Evolutionary conservation across 2,888 invertebrate genomes (phyloP).

Genomic region (Macrophya alboannulata): DNA sequence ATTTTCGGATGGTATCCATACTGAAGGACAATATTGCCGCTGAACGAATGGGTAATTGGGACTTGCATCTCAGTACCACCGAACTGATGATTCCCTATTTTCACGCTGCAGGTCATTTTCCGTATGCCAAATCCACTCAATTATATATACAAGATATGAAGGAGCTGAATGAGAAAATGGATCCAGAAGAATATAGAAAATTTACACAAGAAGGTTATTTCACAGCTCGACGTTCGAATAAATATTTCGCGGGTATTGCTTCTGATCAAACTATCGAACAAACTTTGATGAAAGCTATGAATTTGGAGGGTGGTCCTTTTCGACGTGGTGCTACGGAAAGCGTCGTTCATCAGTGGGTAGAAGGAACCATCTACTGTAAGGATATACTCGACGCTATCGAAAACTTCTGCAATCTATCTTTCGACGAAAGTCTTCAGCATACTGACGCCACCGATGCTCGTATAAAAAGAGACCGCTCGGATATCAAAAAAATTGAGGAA

Average conservation of each 20-base stretch:
- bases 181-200: neutral
- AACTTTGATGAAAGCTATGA: constrained; percentile 61
- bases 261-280: constrained; percentile 65
- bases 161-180: constrained; percentile 34
- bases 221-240: constrained; percentile 61
- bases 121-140: constrained; percentile 62
- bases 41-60: constrained; percentile 61
- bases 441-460: constrained; percentile 53
- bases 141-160: constrained; percentile 64
- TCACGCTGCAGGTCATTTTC: constrained; percentile 64
- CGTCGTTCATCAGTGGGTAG: constrained; percentile 31
- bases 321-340: constrained; percentile 33
- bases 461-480: constrained; percentile 42
- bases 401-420: constrained; percentile 43
- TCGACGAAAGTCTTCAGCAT: constrained; percentile 56
- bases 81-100: constrained; percentile 59
- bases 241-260: constrained; percentile 63
- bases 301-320: constrained; percentile 59
- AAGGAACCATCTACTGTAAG: constrained; percentile 31
- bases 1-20: constrained; percentile 14
- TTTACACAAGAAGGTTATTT: constrained; percentile 50
- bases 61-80: constrained; percentile 58
- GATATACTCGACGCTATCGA: constrained; percentile 41
- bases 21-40: constrained; percentile 57
- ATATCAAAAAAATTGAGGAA: neutral